Evolutionary conservation across 92 coral and sea anemone species (phyloP).

Genomic region (Palythoa grandis): DNA sequence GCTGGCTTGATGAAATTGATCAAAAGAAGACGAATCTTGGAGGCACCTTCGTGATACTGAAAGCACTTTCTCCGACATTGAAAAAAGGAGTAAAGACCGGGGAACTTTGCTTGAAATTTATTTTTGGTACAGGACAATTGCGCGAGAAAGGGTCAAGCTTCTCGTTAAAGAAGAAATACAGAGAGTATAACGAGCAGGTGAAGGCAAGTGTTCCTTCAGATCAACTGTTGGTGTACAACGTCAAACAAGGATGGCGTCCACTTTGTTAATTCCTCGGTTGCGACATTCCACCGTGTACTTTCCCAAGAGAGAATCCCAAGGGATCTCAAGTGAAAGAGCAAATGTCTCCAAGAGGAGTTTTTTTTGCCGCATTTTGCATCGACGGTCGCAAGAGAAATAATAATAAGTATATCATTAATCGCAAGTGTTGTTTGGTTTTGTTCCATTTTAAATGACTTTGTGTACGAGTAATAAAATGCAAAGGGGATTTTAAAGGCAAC

Average conservation of each 20-base stretch:
- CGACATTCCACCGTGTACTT: slow-evolving; percentile 18
- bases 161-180: slow-evolving; percentile 37
- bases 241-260: slow-evolving; percentile 50
- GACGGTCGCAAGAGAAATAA: neutral
- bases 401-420: neutral
- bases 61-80: neutral
- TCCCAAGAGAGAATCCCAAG: slow-evolving; percentile 39
- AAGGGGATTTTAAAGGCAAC: no score
- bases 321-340: neutral
- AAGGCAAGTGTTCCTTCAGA: slow-evolving; percentile 26
- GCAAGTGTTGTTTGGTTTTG: neutral
- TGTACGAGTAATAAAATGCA: no score
- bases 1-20: neutral
- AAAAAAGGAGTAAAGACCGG: neutral
- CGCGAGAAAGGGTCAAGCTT: neutral
- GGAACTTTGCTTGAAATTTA: neutral
- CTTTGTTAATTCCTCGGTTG: slow-evolving; percentile 42
- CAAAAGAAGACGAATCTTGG: neutral
- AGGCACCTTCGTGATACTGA: neutral
- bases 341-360: neutral
- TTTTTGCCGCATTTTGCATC: neutral
- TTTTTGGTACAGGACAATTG: neutral
- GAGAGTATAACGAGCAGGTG: slow-evolving; percentile 42
- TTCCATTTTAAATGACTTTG: neutral
- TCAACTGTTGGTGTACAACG: slow-evolving; percentile 40